These are phyloP conservation scores for Druceiella hillmani DNA, from an alignment of 2,888 invertebrate genomes.

Conservation along the genomic window DNA sequence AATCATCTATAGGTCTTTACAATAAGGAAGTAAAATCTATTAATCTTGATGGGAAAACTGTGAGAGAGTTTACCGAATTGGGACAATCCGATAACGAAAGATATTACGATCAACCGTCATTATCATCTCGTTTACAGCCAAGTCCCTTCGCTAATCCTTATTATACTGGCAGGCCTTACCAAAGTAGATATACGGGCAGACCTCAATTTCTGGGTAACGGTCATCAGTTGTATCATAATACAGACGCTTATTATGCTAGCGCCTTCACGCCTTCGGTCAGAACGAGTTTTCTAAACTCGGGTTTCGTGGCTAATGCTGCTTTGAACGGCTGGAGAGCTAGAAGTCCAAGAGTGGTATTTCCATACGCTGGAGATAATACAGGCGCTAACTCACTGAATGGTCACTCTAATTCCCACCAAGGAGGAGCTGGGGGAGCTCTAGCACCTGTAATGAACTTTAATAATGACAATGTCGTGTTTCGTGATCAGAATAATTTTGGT, in stretches of 20 bases:
- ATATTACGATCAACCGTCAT: constrained; percentile 37
- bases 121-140: constrained; percentile 30
- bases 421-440: constrained; percentile 20
- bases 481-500: constrained; percentile 54
- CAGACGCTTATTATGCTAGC: constrained; percentile 32
- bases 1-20: constrained; percentile 17
- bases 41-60: no score
- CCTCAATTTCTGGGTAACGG: no score
- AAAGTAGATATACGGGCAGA: no score
- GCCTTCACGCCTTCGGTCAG: constrained; percentile 33
- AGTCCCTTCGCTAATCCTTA: constrained; percentile 28
- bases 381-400: constrained; percentile 33
- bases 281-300: constrained; percentile 26
- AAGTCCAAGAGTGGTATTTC: constrained; percentile 46
- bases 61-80: no score
- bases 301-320: constrained; percentile 30
- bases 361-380: constrained; percentile 34
- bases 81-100: constrained; percentile 39
- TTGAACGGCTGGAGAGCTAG: constrained; percentile 42
- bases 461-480: constrained; percentile 47
- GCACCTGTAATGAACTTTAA: constrained; percentile 28
- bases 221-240: no score
- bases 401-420: constrained; percentile 42
- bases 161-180: constrained; percentile 34
- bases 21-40: constrained; percentile 25